These are phyloP conservation scores for Leptura quadrifasciata DNA, from an alignment of 2,888 invertebrate species.

Conservation along the genomic window DNA sequence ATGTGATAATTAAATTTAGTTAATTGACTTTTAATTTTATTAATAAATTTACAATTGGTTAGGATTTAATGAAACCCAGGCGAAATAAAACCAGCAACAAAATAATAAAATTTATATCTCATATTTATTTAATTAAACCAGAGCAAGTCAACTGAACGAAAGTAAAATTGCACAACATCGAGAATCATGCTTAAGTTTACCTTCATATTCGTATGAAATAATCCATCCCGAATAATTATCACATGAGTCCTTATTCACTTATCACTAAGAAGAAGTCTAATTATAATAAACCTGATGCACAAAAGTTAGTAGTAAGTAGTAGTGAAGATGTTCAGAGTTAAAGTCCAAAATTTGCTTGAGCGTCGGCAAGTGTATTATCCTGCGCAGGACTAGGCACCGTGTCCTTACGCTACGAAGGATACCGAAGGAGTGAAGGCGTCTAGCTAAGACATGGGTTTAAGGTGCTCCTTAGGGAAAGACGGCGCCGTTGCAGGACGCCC, in stretches of 20 bases:
- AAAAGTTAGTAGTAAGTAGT: slow-evolving; percentile 21
- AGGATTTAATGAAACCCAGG: slow-evolving; percentile 25
- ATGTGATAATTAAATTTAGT: slow-evolving; percentile 45
- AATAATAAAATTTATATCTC: not conserved
- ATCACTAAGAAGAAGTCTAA: slow-evolving; percentile 41
- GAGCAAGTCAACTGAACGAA: not conserved
- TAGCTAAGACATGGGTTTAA: slow-evolving; percentile 73
- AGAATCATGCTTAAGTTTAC: slow-evolving; percentile 44
- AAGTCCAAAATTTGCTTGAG: slow-evolving; percentile 57
- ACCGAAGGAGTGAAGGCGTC: slow-evolving; percentile 73
- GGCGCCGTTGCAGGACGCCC: slow-evolving; percentile 72
- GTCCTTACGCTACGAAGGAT: slow-evolving; percentile 73
- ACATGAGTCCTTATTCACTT: slow-evolving; percentile 40
- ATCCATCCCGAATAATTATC: slow-evolving; percentile 43
- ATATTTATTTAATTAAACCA: not conserved
- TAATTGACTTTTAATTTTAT: slow-evolving; percentile 49
- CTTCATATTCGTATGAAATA: slow-evolving; percentile 44
- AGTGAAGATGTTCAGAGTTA: slow-evolving; percentile 42
- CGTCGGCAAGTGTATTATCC: slow-evolving; percentile 54
- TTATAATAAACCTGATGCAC: slow-evolving; percentile 20
- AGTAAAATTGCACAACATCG: slow-evolving; percentile 29
- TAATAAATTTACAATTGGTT: slow-evolving; percentile 36
- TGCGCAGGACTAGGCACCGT: slow-evolving; percentile 61
- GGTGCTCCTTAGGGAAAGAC: slow-evolving; percentile 72
- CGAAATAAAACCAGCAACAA: slow-evolving; percentile 1